Conservation (phyloP, 2,888 invertebrate species). For the Caenorhabditis zanzibari region DNA sequence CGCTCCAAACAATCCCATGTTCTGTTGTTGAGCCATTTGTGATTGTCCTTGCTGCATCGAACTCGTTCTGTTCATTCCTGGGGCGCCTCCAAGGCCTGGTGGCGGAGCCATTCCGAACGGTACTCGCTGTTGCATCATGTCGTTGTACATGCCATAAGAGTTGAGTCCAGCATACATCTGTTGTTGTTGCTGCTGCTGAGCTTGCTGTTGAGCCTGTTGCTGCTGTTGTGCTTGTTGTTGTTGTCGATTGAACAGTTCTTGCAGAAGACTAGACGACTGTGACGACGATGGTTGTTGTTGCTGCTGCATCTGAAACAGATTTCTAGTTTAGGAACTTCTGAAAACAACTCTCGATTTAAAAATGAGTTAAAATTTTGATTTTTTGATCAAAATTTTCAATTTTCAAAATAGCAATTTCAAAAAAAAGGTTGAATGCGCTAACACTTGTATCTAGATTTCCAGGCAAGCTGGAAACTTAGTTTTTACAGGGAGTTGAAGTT, state of each 20-base stretch:
- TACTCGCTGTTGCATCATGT: slow-evolving; percentile 34
- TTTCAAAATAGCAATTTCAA: no score
- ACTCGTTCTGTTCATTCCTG: slow-evolving; percentile 26
- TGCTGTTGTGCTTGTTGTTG: slow-evolving; percentile 31
- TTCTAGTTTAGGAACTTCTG: neutral
- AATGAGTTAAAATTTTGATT: no score
- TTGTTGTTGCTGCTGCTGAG: slow-evolving; percentile 54
- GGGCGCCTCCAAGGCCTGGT: slow-evolving; percentile 47
- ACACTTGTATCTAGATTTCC: no score
- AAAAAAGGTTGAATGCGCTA: no score
- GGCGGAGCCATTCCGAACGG: slow-evolving; percentile 59
- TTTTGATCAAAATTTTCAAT: no score
- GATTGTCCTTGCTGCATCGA: slow-evolving; percentile 16
- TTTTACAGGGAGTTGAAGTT: no score
- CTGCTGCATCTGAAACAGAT: slow-evolving; percentile 45
- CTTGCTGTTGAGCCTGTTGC: slow-evolving; percentile 45
- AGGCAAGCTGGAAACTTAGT: no score
- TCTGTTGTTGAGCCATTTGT: slow-evolving; percentile 49
- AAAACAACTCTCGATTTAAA: no score
- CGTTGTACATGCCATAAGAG: slow-evolving; percentile 41
- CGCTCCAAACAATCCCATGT: slow-evolving; percentile 57
- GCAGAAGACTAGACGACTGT: slow-evolving; percentile 44
- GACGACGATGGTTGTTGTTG: slow-evolving; percentile 43
- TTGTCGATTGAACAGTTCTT: slow-evolving; percentile 49
- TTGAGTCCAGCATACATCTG: slow-evolving; percentile 41